A percentile compares a stretch with the other conserved stretches of the same genome.
These are phyloP conservation scores for Nyctalus aviator DNA, from an alignment of 2,797 vertebrate genomes.

Conservation along the genomic window DNA sequence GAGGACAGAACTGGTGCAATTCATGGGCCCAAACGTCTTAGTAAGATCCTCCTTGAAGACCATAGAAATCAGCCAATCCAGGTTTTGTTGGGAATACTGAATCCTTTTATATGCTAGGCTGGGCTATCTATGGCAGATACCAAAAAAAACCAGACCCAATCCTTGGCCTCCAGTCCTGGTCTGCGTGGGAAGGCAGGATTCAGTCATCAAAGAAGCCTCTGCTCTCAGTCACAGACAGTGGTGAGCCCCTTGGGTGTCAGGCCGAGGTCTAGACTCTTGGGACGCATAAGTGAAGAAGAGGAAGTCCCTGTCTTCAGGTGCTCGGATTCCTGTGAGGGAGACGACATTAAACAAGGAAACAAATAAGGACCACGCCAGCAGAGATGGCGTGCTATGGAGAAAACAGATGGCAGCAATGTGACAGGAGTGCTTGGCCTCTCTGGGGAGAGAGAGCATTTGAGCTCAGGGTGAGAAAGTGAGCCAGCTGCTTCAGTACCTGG, in stretches of 20 bases:
- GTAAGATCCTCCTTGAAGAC: neutral
- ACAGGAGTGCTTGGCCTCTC: neutral
- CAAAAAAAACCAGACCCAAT: neutral
- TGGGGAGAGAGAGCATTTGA: neutral
- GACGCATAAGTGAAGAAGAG: neutral
- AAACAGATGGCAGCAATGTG: neutral
- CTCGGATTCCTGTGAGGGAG: neutral
- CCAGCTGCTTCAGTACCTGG: neutral
- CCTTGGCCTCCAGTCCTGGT: neutral
- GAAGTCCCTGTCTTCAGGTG: neutral
- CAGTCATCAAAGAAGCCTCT: neutral
- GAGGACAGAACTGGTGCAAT: neutral
- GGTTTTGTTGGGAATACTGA: neutral
- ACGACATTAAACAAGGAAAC: neutral
- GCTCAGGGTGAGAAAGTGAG: neutral
- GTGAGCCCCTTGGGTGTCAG: neutral
- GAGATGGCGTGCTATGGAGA: neutral
- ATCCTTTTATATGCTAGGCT: constrained; percentile 10
- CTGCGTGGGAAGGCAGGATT: neutral
- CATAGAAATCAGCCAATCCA: neutral
- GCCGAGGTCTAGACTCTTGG: neutral
- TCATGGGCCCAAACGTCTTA: neutral
- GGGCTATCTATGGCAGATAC: neutral
- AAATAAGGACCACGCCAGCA: neutral
- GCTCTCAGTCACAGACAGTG: rapidly evolving